Evolutionary conservation across 2,797 vertebrate species (phyloP).

Genomic region (Anguilla pacifica): DNA sequence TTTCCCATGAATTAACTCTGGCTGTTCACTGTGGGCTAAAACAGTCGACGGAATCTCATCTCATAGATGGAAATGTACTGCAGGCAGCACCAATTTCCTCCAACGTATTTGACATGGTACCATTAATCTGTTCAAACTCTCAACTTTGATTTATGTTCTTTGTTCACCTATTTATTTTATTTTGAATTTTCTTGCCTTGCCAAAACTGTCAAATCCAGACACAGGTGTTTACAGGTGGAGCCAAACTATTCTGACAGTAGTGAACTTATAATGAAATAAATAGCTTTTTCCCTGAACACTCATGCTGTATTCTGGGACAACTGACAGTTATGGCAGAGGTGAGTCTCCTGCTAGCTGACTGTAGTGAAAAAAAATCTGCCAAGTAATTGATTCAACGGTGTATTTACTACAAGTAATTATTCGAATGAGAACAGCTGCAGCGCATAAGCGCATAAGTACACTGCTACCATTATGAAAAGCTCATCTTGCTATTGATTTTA

Average conservation of each 20-base stretch:
- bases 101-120: not conserved
- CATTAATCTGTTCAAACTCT: not conserved
- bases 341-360: not conserved
- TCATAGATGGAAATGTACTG: not conserved
- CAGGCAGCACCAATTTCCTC: not conserved
- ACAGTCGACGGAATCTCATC: not conserved
- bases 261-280: not conserved
- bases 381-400: not conserved
- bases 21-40: not conserved
- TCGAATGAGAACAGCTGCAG: not conserved
- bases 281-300: not conserved
- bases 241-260: not conserved
- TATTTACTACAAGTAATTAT: not conserved
- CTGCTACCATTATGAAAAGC: not conserved
- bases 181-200: not conserved
- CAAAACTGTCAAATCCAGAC: conserved; percentile 2
- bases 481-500: not conserved
- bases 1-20: not conserved
- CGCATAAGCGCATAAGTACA: not conserved
- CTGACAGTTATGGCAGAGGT: not conserved
- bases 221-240: not conserved
- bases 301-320: not conserved
- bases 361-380: not conserved
- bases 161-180: conserved; percentile 5
- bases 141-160: not conserved